A percentile compares a stretch with the other conserved stretches of the same genome.
phyloP scores from a whole-genome alignment of 2,797 vertebrate genomes.

The Melanotaenia pygmaea region DNA sequence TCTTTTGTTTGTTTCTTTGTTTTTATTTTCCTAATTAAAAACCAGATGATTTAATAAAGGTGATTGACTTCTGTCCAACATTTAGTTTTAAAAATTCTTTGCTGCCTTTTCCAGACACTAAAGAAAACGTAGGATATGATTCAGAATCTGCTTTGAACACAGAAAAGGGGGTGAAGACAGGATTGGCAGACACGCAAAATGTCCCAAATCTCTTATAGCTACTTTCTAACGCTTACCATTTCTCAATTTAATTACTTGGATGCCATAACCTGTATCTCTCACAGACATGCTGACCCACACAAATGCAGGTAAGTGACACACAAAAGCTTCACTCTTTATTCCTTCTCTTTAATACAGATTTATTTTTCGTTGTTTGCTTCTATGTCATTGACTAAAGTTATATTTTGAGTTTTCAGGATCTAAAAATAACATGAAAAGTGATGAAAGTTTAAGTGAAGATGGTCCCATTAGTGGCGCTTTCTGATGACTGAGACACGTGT shows the following conservation, averaged over 20 bases:
- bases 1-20: not conserved
- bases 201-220: constrained; percentile 33
- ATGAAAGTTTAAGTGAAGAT: constrained; percentile 41
- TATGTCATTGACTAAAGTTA: not conserved
- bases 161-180: constrained; percentile 27
- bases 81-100: constrained; percentile 44
- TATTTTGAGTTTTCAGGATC: constrained; percentile 12
- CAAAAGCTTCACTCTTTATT: not conserved
- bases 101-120: constrained; percentile 42
- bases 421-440: constrained; percentile 15
- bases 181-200: constrained; percentile 39
- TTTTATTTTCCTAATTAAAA: not conserved
- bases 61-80: constrained; percentile 19
- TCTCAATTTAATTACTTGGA: constrained; percentile 55
- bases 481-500: constrained; percentile 44
- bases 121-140: constrained; percentile 55
- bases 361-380: not conserved
- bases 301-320: constrained; percentile 1
- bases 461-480: constrained; percentile 34
- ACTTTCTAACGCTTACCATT: constrained; percentile 56
- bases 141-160: constrained; percentile 54
- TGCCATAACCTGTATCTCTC: constrained; percentile 42
- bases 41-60: not conserved
- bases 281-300: constrained; percentile 22
- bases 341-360: not conserved